Conservation (phyloP, 2,888 invertebrate species). For the Andrena haemorrhoa region DNA sequence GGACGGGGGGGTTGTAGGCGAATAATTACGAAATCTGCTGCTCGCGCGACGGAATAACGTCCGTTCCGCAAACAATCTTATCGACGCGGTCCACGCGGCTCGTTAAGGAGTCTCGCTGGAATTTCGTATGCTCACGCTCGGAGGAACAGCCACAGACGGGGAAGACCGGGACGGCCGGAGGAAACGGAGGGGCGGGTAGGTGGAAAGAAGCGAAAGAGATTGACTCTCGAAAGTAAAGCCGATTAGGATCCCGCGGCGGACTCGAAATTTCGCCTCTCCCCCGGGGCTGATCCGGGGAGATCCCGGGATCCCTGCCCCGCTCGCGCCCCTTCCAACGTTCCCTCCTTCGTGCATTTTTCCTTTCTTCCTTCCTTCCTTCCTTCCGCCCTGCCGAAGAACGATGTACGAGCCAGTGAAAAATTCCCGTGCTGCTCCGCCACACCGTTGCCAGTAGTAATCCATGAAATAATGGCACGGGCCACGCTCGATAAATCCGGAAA, state of each 20-base stretch:
- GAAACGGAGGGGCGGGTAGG: neutral
- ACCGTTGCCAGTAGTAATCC: slow-evolving; percentile 63
- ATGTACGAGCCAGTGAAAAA: slow-evolving; percentile 66
- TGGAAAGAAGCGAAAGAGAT: slow-evolving; percentile 43
- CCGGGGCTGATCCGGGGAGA: slow-evolving; percentile 55
- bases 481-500: slow-evolving; percentile 75
- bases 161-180: neutral
- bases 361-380: neutral
- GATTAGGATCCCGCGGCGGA: slow-evolving; percentile 67
- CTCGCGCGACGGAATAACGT: slow-evolving; percentile 64
- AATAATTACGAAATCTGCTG: slow-evolving; percentile 69
- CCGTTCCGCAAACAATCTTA: slow-evolving; percentile 71
- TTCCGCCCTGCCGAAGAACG: slow-evolving; percentile 34
- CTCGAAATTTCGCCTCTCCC: slow-evolving; percentile 67
- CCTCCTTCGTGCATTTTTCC: slow-evolving; percentile 31
- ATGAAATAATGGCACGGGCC: slow-evolving; percentile 72
- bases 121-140: slow-evolving; percentile 70
- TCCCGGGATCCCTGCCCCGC: slow-evolving; percentile 21
- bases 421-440: slow-evolving; percentile 31
- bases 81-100: slow-evolving; percentile 70
- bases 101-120: slow-evolving; percentile 69
- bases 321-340: neutral
- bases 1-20: neutral
- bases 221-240: slow-evolving; percentile 66
- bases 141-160: slow-evolving; percentile 9